Base-by-base conservation (phyloP, 2,113 vertebrate species). In the Cinclus cinclus region DNA sequence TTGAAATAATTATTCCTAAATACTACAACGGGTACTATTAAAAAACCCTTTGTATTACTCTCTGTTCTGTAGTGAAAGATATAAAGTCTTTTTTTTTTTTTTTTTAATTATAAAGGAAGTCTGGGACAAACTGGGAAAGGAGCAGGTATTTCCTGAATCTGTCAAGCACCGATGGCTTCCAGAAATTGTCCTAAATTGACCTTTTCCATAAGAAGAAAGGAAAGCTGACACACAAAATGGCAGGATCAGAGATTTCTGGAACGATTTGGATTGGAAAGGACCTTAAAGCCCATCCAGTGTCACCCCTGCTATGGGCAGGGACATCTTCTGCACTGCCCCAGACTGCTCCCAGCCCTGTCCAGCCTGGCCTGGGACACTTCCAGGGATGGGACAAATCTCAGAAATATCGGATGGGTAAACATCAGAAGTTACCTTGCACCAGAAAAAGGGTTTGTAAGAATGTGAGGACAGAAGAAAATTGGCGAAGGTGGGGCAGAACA, bases 151-250 rank as follows among this genome's bases (percentile, higher is more conserved):
- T 82, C 55, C 89, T 71, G 69, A 58, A 33, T 63, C 42, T 62
- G 11, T 10, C n/a, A 39, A 69, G 46, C 8, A 25, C 31, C 3
- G 16, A 24, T 4, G 0, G 42, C 18, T 63, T 64, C 49, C 69
- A 68, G 46, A 71, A 84, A 75, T 79, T 30, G 24, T 71, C 47
- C 56, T 64, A 90, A 93, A 90, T 70, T 70, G 68, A 55, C 27
- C 31, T 89, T 82, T 78, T 39, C 63, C 31, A 6, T 4, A 10
- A 46, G 18, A 64, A 59, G 25, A 78, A 50, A 55, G 11, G 37
- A 83, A 91, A 70, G 12, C 22, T 49, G 76, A 44, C 49, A 63
- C 14, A 10, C 4, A 37, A 73, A 69, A 60, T 4, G 17, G 9
- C 25, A 62, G 41, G 41, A 42, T 31, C 30, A 69, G 12, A 31